These are phyloP conservation scores for Pterostichus madidus DNA, from an alignment of 2,888 invertebrate species.

Conservation along the genomic window DNA sequence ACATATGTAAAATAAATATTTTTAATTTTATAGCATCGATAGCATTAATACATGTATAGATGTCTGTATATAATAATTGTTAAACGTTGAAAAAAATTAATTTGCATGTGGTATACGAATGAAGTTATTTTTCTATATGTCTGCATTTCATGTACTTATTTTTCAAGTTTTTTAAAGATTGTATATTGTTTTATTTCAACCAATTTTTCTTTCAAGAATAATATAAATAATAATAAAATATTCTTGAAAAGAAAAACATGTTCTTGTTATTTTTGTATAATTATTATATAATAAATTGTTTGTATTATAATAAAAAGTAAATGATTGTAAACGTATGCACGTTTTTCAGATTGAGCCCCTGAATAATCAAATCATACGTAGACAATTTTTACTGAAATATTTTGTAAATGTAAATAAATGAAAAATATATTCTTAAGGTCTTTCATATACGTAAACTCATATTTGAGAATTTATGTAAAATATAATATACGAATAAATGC, in stretches of 20 bases:
- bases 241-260: too few species aligned
- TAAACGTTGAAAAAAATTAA: too few species aligned
- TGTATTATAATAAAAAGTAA: constrained; percentile 8
- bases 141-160: constrained; percentile 1
- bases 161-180: constrained; percentile 6
- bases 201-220: neutral
- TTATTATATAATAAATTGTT: constrained; percentile 2
- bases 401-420: too few species aligned
- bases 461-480: too few species aligned
- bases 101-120: constrained; percentile 7
- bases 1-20: constrained; percentile 57
- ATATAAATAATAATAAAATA: too few species aligned
- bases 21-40: constrained; percentile 54
- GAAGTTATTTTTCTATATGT: constrained; percentile 8
- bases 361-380: constrained; percentile 23
- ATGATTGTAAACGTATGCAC: constrained; percentile 40
- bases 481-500: too few species aligned
- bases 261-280: neutral
- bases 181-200: too few species aligned
- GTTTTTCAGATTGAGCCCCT: constrained; percentile 61
- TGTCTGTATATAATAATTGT: neutral
- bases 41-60: neutral
- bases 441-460: too few species aligned
- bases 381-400: constrained; percentile 29
- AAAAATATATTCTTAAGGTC: too few species aligned